Evolutionary conservation across 2,113 vertebrate species (phyloP).

Genomic region (Pelmatolapia mariae): DNA sequence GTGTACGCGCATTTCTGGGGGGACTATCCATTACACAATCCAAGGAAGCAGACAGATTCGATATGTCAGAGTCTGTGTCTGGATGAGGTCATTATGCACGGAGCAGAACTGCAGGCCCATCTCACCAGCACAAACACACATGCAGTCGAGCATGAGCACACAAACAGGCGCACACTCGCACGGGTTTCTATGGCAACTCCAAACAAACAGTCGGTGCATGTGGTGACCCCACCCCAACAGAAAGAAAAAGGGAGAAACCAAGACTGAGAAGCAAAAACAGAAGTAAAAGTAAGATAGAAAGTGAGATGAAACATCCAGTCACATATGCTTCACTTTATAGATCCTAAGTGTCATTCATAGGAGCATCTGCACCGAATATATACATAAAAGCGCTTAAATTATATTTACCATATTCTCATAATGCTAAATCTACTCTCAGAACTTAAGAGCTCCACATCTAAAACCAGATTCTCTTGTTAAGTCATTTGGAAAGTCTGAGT

Average conservation of each 20-base stretch:
- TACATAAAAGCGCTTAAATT: not conserved
- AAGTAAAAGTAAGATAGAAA: not conserved
- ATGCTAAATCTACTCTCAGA: not conserved
- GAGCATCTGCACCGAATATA: not conserved
- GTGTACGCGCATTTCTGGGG: not conserved
- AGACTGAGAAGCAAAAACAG: not conserved
- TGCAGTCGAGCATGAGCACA: not conserved
- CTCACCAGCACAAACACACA: not conserved
- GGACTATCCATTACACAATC: conserved; percentile 53
- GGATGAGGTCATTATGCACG: conserved; percentile 60
- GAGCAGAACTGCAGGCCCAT: conserved; percentile 42
- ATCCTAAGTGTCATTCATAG: not conserved
- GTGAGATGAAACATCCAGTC: not conserved
- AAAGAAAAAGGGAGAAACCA: conserved; percentile 7
- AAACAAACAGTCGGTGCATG: conserved; percentile 65
- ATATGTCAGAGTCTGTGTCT: conserved; percentile 40
- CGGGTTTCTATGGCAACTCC: conserved; percentile 53
- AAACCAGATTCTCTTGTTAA: not conserved
- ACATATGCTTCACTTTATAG: conserved; percentile 19
- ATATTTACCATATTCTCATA: not conserved
- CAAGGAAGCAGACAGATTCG: conserved; percentile 42
- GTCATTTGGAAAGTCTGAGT: not conserved
- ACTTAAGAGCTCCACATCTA: not conserved
- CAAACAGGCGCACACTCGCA: conserved; percentile 12
- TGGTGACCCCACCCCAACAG: conserved; percentile 42